A percentile compares a stretch with the other conserved stretches of the same genome.
phyloP scores from a whole-genome alignment of 2,113 vertebrate species.

The Pygoscelis antarcticus region DNA sequence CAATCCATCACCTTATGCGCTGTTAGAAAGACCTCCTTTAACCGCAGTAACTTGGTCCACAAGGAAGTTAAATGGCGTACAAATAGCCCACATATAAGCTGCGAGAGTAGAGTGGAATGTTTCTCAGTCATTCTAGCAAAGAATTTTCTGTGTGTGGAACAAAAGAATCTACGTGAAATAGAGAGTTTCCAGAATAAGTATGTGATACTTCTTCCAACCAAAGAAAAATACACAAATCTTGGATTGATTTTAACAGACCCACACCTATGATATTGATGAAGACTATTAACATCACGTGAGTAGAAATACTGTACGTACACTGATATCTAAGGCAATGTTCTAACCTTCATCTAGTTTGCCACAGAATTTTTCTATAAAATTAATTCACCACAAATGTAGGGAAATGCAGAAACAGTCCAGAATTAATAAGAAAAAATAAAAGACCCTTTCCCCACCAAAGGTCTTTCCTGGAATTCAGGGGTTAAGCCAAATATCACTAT shows the following conservation, averaged over 20 bases:
- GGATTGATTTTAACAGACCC: neutral
- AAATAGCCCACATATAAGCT: neutral
- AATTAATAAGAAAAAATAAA: neutral
- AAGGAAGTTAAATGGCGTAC: neutral
- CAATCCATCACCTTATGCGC: neutral
- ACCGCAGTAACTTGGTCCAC: neutral
- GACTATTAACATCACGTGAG: neutral
- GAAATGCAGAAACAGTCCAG: neutral
- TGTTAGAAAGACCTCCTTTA: neutral
- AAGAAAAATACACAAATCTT: neutral
- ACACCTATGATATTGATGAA: neutral
- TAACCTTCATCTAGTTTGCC: neutral
- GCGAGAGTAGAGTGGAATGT: neutral
- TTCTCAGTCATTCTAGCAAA: neutral
- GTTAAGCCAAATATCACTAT: neutral
- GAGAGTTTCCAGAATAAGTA: neutral
- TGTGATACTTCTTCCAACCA: neutral
- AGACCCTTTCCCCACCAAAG: neutral
- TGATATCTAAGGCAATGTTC: neutral
- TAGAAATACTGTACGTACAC: too few species aligned
- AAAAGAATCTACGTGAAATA: neutral
- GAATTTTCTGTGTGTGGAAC: neutral
- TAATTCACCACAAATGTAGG: neutral
- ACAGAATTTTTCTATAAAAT: neutral
- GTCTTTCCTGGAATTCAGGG: neutral